A percentile compares a stretch with the other conserved stretches of the same genome.
These are phyloP conservation scores for Valencia hispanica DNA, from an alignment of 2,797 vertebrate species.

Conservation along the genomic window DNA sequence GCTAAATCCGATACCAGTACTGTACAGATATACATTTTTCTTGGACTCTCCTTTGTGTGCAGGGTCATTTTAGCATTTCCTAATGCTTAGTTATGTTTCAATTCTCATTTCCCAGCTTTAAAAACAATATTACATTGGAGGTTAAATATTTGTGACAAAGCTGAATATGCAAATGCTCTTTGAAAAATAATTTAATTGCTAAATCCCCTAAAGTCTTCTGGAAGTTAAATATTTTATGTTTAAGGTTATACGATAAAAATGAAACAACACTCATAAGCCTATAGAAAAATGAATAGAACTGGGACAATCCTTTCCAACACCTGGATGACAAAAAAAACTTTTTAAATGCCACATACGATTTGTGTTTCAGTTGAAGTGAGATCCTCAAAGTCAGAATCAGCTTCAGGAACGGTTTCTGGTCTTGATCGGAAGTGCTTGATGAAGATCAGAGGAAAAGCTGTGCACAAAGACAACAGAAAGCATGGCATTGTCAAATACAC, in stretches of 20 bases:
- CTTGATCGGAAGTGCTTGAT: conserved; percentile 64
- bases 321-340: background rate
- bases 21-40: background rate
- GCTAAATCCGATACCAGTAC: background rate
- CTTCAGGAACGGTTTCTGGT: conserved; percentile 59
- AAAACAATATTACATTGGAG: background rate
- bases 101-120: background rate
- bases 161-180: background rate
- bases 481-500: background rate
- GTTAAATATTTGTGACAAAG: background rate
- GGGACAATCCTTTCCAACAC: background rate
- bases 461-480: conserved; percentile 1
- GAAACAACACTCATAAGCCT: background rate
- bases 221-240: background rate
- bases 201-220: background rate
- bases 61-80: background rate
- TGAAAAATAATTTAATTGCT: background rate
- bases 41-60: background rate
- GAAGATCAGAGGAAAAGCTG: conserved; percentile 78
- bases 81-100: background rate
- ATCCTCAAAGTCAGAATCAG: conserved; percentile 73
- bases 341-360: conserved; percentile 26
- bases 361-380: conserved; percentile 43
- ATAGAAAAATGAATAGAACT: background rate
- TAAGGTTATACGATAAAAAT: background rate